Conservation (phyloP, 1,140 invertebrate genomes). For the Andrena cerasifolii region DNA sequence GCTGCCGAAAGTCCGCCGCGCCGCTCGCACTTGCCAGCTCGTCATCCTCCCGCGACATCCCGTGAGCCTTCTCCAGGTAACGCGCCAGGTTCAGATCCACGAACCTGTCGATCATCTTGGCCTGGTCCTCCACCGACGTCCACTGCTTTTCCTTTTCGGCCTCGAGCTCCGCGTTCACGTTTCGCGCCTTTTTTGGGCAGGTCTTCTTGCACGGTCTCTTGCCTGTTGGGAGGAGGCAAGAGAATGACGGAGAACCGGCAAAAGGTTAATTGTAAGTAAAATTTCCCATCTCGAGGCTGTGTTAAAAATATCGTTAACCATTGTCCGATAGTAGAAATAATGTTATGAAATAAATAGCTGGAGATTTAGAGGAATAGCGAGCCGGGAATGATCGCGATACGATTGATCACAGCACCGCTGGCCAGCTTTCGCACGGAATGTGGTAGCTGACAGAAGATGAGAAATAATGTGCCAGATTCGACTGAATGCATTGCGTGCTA, state of each 20-base stretch:
- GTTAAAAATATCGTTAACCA: too few species aligned
- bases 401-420: too few species aligned
- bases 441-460: too few species aligned
- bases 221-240: constrained; percentile 27
- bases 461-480: too few species aligned
- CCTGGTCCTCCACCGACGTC: not conserved
- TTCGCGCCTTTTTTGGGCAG: constrained; percentile 69
- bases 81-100: constrained; percentile 59
- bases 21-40: constrained; percentile 10
- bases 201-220: constrained; percentile 75
- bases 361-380: too few species aligned
- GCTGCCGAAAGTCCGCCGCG: constrained; percentile 46
- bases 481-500: too few species aligned
- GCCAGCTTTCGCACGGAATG: too few species aligned
- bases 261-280: too few species aligned
- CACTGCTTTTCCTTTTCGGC: not conserved
- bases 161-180: not conserved
- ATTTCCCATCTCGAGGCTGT: too few species aligned
- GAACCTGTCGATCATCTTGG: constrained; percentile 55
- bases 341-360: too few species aligned
- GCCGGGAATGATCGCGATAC: too few species aligned
- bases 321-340: too few species aligned
- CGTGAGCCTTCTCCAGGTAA: constrained; percentile 58
- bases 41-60: constrained; percentile 3
- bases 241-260: not conserved